Base-by-base conservation (phyloP, 2,113 vertebrate species). In the Muntiacus reevesi region DNA sequence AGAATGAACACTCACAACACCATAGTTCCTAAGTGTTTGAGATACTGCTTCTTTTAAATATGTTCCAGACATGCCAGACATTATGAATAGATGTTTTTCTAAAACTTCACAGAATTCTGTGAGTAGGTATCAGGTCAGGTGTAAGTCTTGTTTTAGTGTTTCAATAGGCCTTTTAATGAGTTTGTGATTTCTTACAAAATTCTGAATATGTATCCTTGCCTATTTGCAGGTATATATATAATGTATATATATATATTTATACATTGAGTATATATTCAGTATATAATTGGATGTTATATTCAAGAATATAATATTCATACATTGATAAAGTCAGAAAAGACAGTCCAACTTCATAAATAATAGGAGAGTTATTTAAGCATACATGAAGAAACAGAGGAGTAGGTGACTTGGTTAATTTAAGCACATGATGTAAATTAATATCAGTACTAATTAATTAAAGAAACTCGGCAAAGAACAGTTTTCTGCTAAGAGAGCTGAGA, bases 381-480 rank as follows among this genome's bases (percentile, higher is more conserved):
- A 55, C 17, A 40, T 71, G 79, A 50, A 40, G 9, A 85, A 40
- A 81, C 25, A 88, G 36, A 83, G 12, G 17, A 92, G 9, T 16
- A 64, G 88, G 7, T 71, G 74, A 76, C 12, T 95, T 76, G 54
- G 45, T 82, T 62, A 76, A 76, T 27, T 76, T 43, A 87, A 86
- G 62, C 47, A 54, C 59, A 13, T 57, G 67, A 7, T 60, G 2
- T 81, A 67, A 94, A 74, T 74, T 87, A 87, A 13, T 50, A 95
- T n/a, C 47, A 78, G 12, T 55, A 47, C 81, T 59, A 59, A 83
- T 57, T 95, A 86, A 78, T 52, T 55, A 84, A 64, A 47, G 25
- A 76, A 92, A 93, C 52, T 90, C 28, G 64, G 55, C 74, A 89
- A 84, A 97, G 60, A 86, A 45, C 25, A 84, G 28, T 91, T 95